Base-by-base conservation (phyloP, 2,113 vertebrate genomes). In the Galeopterus variegatus region DNA sequence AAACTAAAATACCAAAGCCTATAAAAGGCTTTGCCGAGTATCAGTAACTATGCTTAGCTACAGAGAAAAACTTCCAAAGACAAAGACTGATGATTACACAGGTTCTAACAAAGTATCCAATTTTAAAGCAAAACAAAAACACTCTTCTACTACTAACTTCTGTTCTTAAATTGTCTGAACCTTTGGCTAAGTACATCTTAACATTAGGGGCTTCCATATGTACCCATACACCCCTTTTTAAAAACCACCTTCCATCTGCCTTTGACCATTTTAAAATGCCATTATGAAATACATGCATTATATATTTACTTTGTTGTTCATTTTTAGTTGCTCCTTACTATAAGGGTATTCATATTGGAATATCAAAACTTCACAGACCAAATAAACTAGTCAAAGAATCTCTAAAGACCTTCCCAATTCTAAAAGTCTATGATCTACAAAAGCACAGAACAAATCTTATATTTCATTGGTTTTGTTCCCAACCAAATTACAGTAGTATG, bases 261-360 rank as follows among this genome's bases (percentile, higher is more conserved):
- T 65, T 24, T 77, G 58, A n/a, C n/a, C 33, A 58, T n/a, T n/a
- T 93, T 79, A 88, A 88, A 95, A 97, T 73, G 67, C 52, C 41
- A 86, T 48, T 90, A 58, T 56, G 54, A 92, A 92, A 33, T 48
- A 89, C 77, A 87, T 28, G 75, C 9, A 67, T 8, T 79, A 23
- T 62, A 60, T n/a, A 31, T 77, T 83, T 85, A 85, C 62, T 85
- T 89, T 92, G 52, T 81, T 95, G 76, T 36, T 79, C 36, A 54
- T 73, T 45, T 84, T 65, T 65, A 67, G 31, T 33, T 91, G 33
- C 50, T 67, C 33, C 77, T 89, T 93, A 84, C 45, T 80, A 28
- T 62, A 77, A 70, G 24, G 24, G 21, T 60, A 77, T 60, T 28
- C 17, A 60, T 77, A 72, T 9, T 56, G 48, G 18, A 93, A 83